Conservation (phyloP, 2,113 vertebrate species). For the Motacilla tschutschensis region DNA sequence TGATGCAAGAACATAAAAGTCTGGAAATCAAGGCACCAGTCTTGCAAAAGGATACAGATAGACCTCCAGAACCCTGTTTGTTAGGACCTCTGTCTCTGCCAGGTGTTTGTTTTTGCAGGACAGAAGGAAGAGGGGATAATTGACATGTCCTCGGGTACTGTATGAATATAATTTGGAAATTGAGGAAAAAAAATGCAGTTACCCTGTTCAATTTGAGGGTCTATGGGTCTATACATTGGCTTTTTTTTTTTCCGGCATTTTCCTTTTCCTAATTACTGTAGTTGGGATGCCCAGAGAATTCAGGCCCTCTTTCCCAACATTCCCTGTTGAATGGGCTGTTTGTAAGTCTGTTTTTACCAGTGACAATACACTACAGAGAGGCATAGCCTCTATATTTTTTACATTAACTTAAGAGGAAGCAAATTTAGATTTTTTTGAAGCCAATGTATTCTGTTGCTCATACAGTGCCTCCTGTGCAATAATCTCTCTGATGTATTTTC, state of each 20-base stretch:
- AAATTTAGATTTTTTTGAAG: conserved; percentile 42
- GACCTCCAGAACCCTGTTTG: neutral
- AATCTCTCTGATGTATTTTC: conserved; percentile 56
- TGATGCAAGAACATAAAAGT: neutral
- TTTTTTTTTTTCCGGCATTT: neutral
- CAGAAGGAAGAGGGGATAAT: conserved; percentile 6
- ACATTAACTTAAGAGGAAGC: conserved; percentile 48
- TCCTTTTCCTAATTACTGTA: conserved; percentile 33
- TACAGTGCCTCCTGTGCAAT: conserved; percentile 72
- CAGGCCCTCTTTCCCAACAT: conserved; percentile 33
- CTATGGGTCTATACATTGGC: conserved; percentile 34
- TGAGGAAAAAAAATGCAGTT: conserved; percentile 19
- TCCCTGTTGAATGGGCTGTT: conserved; percentile 44
- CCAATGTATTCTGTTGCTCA: conserved; percentile 64
- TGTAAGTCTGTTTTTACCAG: conserved; percentile 64
- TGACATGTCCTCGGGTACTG: neutral
- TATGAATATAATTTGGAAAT: neutral
- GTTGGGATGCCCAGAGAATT: conserved; percentile 24
- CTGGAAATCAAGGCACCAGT: neutral
- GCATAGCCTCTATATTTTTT: conserved; percentile 39
- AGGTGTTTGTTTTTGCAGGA: conserved; percentile 19
- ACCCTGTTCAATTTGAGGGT: conserved; percentile 39
- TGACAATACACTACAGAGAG: conserved; percentile 68
- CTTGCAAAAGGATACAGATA: neutral
- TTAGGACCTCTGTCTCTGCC: neutral